Conservation (phyloP, 2,888 invertebrate species). For the Phymatocera aterrima region DNA sequence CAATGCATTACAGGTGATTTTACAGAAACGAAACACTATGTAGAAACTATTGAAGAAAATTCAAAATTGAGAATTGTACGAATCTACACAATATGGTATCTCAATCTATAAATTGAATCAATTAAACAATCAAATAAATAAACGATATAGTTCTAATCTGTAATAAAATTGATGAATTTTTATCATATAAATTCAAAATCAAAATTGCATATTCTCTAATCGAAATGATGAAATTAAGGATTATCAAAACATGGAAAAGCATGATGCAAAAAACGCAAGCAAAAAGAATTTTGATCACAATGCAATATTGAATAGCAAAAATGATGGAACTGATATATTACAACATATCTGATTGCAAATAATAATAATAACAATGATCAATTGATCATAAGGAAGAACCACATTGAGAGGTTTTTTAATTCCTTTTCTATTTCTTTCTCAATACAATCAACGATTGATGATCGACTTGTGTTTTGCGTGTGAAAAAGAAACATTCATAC, state of each 20-base stretch:
- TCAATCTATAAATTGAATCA: too few relatives aligned
- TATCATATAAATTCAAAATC: too few relatives aligned
- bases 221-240: neutral
- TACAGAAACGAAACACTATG: too few relatives aligned
- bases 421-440: too few relatives aligned
- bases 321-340: neutral
- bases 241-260: neutral
- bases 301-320: neutral
- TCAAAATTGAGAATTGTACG: too few relatives aligned
- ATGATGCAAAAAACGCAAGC: neutral
- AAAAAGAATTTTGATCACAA: neutral
- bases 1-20: too few relatives aligned
- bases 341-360: neutral
- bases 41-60: too few relatives aligned
- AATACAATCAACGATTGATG: conserved; percentile 39
- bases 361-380: neutral
- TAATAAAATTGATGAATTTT: too few relatives aligned
- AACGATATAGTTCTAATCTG: too few relatives aligned
- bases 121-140: neutral
- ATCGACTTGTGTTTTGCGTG: neutral
- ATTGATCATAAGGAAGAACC: neutral
- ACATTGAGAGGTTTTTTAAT: too few relatives aligned
- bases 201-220: too few relatives aligned
- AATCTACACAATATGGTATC: too few relatives aligned
- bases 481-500: neutral